These are phyloP conservation scores for Archips crataeganus DNA, from an alignment of 2,888 invertebrate genomes.

Conservation along the genomic window DNA sequence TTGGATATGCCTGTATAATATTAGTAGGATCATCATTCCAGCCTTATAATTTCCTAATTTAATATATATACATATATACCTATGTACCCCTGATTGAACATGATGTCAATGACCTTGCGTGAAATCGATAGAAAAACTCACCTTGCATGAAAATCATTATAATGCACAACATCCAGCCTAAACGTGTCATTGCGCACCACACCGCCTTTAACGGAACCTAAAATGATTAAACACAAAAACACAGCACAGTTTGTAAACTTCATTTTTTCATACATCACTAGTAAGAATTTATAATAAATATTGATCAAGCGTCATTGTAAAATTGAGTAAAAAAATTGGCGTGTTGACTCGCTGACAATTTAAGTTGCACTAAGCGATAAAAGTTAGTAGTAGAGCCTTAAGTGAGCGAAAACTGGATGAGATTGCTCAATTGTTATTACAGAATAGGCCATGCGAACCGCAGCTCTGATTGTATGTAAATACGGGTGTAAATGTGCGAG, in stretches of 20 bases:
- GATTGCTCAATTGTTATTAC: constrained; percentile 18
- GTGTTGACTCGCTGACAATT: constrained; percentile 10
- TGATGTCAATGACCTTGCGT: constrained; percentile 9
- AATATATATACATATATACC: too few species aligned
- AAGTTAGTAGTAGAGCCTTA: constrained; percentile 14
- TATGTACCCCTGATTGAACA: too few species aligned
- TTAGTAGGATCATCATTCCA: too few species aligned
- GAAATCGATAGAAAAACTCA: constrained; percentile 51
- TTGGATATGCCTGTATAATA: too few species aligned
- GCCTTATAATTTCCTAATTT: too few species aligned
- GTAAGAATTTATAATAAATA: background rate
- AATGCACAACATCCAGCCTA: constrained; percentile 82
- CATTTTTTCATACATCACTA: background rate
- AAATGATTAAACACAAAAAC: constrained; percentile 45
- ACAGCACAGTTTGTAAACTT: constrained; percentile 41
- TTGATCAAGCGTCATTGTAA: background rate
- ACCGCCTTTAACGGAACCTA: constrained; percentile 49
- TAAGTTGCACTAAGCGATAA: constrained; percentile 30
- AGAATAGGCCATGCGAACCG: constrained; percentile 40
- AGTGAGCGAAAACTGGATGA: constrained; percentile 7
- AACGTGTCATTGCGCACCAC: constrained; percentile 64
- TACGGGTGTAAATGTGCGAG: background rate
- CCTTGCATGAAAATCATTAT: constrained; percentile 85
- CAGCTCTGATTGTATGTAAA: background rate
- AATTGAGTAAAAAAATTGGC: background rate